Base-by-base conservation (phyloP, 23 tunicate species). In the Aplidium turbinatum region DNA sequence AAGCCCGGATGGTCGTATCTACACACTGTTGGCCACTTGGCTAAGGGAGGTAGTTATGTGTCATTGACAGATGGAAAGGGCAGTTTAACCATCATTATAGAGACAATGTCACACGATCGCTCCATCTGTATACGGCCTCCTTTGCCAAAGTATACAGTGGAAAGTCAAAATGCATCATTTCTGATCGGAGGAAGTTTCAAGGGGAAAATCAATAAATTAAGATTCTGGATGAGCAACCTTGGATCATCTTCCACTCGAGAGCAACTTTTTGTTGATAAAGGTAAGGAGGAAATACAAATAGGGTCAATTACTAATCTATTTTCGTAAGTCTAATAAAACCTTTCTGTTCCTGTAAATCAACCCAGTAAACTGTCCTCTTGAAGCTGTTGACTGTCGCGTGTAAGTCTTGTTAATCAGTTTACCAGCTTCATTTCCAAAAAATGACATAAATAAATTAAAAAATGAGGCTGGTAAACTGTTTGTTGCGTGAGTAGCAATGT, bases 111-210 rank as follows among this genome's bases (percentile, higher is more conserved):
- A 31, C 97, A 91, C 65, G 84, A 91, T 75, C 72, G 69, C n/a
- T 91, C 97, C 22, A 54, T 78, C 9, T 91, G 97, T 42, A 91
- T 91, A 39, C 73, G 97, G 33, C 97, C 97, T 1, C 82, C 97
- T 3, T 68, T 91, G 38, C 97, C 90, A 29, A 63, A 33, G 18
- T 91, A 76, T 51, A 52, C 58, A 21, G 97, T 91, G 1, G 42
- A 33, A 48, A 68, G 57, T 18, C 97, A 84, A 58, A 68, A 24
- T 72, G 83, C 66, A 18, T 48, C 75, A 0, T 75, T 91, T 54
- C 34, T 18, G 0, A 33, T 91, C 30, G 89, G 54, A 6, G 96
- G 87, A 1, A 81, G 79, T n/a, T 88, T 73, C 60, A 82, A 82
- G 55, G 74, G 62, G 25, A 80, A 29, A 27, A 39, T 89, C 21